Evolutionary conservation across 2,113 vertebrate genomes (phyloP), one percentile per base, ranked within the genome.

Genomic region (Pogonocichla stellata): DNA sequence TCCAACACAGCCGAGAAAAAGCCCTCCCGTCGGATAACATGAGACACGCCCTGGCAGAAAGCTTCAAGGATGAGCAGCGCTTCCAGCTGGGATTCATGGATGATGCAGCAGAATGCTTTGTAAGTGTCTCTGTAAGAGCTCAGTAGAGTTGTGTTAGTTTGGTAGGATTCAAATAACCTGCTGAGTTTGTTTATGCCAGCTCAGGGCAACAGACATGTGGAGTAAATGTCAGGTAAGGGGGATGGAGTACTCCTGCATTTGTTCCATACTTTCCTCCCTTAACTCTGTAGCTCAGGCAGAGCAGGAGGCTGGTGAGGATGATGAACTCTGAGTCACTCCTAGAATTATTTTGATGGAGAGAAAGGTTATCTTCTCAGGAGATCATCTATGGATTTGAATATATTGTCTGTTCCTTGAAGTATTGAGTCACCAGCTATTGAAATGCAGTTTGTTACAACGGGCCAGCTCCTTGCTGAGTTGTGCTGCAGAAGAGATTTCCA

Each of bases 21-120:
- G 99, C 99, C 2, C 98, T 99, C 48, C 99, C 99, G 1, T 99
- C 99, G 0, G 99, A 99, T 96, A 99, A 99, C 90, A 98, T 99
- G 97, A 98, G 99, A 74, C 98, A 98, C 19, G 99, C 99, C 80
- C 98, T 99, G 19, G 99, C 99, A 4, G 99, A 99, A 93, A 99
- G 99, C 94, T 99, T 99, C 97, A 99, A 99, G 97, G 99, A 99
- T 74, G 99, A 99, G 77, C 99, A 99, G 53, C 98, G 99, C 54
- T 99, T 99, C 97, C 99, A 99, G 97, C 98, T 99, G 89, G 99
- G 99, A 53, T 98, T 99, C 67, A 99, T 99, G 99, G 99, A 99
- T 47, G 99, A 99, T 88, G 99, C 99, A 45, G 99, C 99, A 10
- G 99, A 99, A 95, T 99, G 99, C 97, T 99, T 99, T 97, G 99